Base-by-base conservation (phyloP, 2,113 vertebrate species). In the Anguilla rostrata region DNA sequence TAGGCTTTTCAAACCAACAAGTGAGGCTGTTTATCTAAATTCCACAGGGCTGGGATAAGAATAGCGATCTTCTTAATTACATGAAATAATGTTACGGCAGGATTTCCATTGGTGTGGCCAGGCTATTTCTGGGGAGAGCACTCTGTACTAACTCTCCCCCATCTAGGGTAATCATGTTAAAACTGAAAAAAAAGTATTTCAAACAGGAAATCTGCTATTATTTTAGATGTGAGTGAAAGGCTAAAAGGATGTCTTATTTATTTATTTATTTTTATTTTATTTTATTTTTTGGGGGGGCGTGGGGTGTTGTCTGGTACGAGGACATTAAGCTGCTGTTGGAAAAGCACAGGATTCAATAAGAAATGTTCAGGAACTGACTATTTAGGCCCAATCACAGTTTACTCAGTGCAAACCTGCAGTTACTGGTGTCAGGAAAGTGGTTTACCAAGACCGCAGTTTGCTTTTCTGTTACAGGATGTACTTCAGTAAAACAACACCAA, bases 1-100 rank as follows among this genome's bases (percentile, higher is more conserved):
- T 93, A 89, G 89, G 90, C 92, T 90, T 92, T 91, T 91, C 88
- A 90, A 89, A 91, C 88, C 92, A 91, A 90, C 90, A 91, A 94
- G 92, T 92, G 92, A 91, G 93, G 91, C 94, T 91, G 91, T 95
- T 95, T 93, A 93, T 93, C 92, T 91, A 89, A 92, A 86, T 75
- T 91, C 86, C 81, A 88, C 66, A 86, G 92, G 88, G 87, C 90
- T 87, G 89, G 78, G 91, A 92, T 92, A 92, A 90, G 91, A 94
- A 94, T 94, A 95, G 88, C 90, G 85, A n/a, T 83, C 57, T 87
- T 88, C 88, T 90, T 86, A 86, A 87, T 88, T 90, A 94, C 93
- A 91, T 92, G 90, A 95, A 94, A 92, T 91, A 93, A 90, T 89
- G 89, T 91, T 93, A 89, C 92, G 92, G 78, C 89, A 81, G 82